Evolutionary conservation across 2,113 vertebrate genomes (phyloP).

Genomic region (Porphyrio hochstetteri): DNA sequence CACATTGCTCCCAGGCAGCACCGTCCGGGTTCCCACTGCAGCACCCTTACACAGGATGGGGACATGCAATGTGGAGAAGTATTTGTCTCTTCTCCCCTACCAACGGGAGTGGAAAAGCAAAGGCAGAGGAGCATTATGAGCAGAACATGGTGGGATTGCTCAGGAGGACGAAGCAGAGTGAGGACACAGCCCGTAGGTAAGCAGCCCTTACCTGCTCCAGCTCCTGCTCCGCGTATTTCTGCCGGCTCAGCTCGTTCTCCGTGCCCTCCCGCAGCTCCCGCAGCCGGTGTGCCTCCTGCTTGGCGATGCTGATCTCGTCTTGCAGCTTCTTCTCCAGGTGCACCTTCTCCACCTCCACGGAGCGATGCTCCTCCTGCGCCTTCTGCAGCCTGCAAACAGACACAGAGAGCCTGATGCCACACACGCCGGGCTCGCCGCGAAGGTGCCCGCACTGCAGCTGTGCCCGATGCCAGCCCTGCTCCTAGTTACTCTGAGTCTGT

Average conservation of each 20-base stretch:
- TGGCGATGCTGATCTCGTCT: conserved; percentile 93
- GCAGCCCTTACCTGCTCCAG: conserved; percentile 86
- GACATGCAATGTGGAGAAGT: fast-evolving
- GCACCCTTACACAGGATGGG: fast-evolving
- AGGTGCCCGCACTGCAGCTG: fast-evolving
- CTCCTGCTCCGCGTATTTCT: conserved; percentile 96
- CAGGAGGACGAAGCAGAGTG: neutral
- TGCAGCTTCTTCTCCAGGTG: conserved; percentile 95
- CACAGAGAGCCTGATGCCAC: neutral
- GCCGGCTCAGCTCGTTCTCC: conserved; percentile 92
- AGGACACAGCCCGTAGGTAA: neutral
- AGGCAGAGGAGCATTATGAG: neutral
- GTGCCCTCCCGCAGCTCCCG: conserved; percentile 93
- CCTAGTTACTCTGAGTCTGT: fast-evolving
- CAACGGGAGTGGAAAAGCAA: neutral
- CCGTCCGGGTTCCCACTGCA: fast-evolving
- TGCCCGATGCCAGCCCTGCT: neutral
- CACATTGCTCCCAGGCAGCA: neutral
- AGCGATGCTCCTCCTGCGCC: conserved; percentile 95
- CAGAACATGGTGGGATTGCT: neutral
- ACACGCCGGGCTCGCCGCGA: fast-evolving
- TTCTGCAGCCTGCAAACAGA: conserved; percentile 92
- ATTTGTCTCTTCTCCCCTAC: neutral
- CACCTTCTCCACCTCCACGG: conserved; percentile 96
- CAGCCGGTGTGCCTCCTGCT: conserved; percentile 95